Evolutionary conservation across 2,113 vertebrate genomes (phyloP).

Genomic region (Datnioides undecimradiatus): DNA sequence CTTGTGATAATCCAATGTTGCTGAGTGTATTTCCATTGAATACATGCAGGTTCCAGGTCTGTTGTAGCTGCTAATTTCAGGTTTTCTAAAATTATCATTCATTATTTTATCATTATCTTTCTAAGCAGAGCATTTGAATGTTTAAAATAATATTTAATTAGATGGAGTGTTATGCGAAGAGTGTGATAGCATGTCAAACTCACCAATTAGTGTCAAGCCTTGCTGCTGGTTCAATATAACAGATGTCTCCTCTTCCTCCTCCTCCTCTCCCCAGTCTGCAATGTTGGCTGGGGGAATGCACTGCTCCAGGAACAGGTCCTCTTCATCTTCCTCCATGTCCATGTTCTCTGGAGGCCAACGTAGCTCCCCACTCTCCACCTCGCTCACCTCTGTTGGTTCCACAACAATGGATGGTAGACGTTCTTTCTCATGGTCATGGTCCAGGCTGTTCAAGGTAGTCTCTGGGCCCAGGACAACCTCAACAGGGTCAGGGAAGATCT

Average conservation of each 20-base stretch:
- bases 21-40: background rate
- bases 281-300: slow-evolving; percentile 85
- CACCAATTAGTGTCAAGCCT: slow-evolving; percentile 80
- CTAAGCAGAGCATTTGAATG: too few species aligned
- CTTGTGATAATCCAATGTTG: background rate
- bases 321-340: slow-evolving; percentile 83
- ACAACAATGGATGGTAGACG: slow-evolving; percentile 88
- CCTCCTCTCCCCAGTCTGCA: slow-evolving; percentile 84
- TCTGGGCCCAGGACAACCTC: slow-evolving; percentile 74
- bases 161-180: background rate
- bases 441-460: slow-evolving; percentile 56
- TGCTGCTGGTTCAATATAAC: slow-evolving; percentile 75
- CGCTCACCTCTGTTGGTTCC: slow-evolving; percentile 85
- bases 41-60: background rate
- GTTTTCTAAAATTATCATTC: too few species aligned
- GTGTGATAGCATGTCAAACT: slow-evolving; percentile 2
- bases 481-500: slow-evolving; percentile 87
- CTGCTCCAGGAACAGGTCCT: slow-evolving; percentile 86
- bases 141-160: too few species aligned
- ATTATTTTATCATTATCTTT: too few species aligned
- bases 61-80: background rate
- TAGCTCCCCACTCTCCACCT: slow-evolving; percentile 88
- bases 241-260: slow-evolving; percentile 71
- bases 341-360: slow-evolving; percentile 86
- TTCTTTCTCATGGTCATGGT: slow-evolving; percentile 75